Evolutionary conservation across 2,113 vertebrate species (phyloP), one percentile per base, ranked within the genome.

Genomic region (Alaudala cheleensis): DNA sequence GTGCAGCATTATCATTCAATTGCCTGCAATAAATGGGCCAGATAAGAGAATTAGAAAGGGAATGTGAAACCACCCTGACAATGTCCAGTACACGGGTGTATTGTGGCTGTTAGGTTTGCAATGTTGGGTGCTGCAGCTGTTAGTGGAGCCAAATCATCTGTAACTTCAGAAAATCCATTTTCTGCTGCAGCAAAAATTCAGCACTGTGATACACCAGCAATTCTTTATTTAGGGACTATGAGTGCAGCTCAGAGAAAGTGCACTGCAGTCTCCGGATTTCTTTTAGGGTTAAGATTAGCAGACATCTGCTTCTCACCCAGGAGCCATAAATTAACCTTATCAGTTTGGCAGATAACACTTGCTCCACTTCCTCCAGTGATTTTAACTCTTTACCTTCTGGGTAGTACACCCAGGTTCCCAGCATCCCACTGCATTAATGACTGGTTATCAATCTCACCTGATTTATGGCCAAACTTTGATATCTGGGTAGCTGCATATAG

Each of bases 151-250:
- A 73, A 73, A 73, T 88, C 37, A 58, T 22, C 44, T 88, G 45
- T 81, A 57, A 58, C 60, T 58, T 73, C 44, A 45, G 51, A 81
- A 88, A 88, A 73, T 58, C 37, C 67, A 66, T 66, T 81, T 81
- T 29, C 23, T 81, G 23, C 60, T 51, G 67, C 67, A 58, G 69
- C 33, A 66, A 51, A 65, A 81, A 37, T 66, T 65, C 60, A 28
- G 58, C 51, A 11, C 44, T 72, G 26, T 57, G 73, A n/a, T n/a
- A 47, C 65, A n/a, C 8, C 28, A 62, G 40, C 40, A 70, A 17
- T 54, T 40, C 49, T 70, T 87, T 34, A n/a, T 47, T 70, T 47
- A 54, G 40, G 16, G 19, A 29, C 37, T 28, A 14, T 51, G 44
- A 44, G 14, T 33, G 45, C 62, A 33, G 26, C 33, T 60, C 62